Base-by-base conservation (phyloP, 2,888 invertebrate genomes). In the Chymomyza caudatula region DNA sequence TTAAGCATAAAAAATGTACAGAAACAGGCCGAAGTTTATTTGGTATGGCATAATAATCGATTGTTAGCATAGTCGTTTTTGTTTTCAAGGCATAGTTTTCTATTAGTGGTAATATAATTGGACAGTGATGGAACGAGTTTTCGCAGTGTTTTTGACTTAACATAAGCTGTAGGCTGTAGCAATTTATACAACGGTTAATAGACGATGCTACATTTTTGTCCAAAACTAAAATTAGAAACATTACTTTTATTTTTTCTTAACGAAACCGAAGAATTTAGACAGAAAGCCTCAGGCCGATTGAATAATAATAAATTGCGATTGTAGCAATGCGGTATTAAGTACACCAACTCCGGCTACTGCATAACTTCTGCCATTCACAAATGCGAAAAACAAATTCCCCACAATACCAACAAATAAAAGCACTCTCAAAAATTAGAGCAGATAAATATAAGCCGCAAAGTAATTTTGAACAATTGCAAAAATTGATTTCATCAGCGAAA, bases 341-440 rank as follows among this genome's bases (percentile, higher is more conserved):
- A 62, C 8, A 11, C 11, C 8, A 71, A 63, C 71, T 62, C 52
- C 57, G 64, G 47, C 69, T 65, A 54, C 76, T 65, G 65, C 44
- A 37, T 65, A 63, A 63, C 44, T 65, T 19, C 20, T 29, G 22
- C 63, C 52, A 69, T 84, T 74, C 29, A 49, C 62, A 61, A 56
- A 55, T 47, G 55, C 43, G 8, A 11, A 37, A 37, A 37, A 37
- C 11, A 37, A 37, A 37, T 37, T 37, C 0, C 1, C 8, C 23
- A 3, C 23, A 37, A 4, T 2, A 3, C 29, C 29, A 37, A 11
- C 29, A 37, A 37, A 37, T 37, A 71, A 49, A 20, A 17, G 63
- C 63, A 66, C 55, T 51, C 17, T 47, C 15, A 13, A 56, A 79
- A 80, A 85, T 82, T 82, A 66, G 79, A 79, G 85, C 85, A 79